Base-by-base conservation (phyloP, 2,113 vertebrate genomes). In the Tragelaphus buxtoni region DNA sequence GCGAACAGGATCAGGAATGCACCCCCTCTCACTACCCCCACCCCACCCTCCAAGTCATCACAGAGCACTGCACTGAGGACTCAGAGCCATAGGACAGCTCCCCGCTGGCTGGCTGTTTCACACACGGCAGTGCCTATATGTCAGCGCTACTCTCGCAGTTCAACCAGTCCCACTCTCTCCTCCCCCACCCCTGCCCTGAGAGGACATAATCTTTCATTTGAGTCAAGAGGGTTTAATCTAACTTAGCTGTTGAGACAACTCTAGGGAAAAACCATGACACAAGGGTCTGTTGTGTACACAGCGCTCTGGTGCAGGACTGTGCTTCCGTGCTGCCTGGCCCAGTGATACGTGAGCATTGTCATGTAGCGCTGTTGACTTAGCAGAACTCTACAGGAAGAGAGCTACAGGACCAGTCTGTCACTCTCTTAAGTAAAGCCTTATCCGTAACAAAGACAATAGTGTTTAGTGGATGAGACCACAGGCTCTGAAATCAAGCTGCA, bases 51-150 rank as follows among this genome's bases (percentile, higher is more conserved):
- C 35, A 24, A 0, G 35, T 12, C 35, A 3, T 11, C 69, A 1
- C 20, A 10, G 69, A 3, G 69, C 35, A 0, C 35, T 0, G 20
- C 1, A 10, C 22, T 3, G 10, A 1, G 69, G 35, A 0, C 69
- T 20, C 35, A 1, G 35, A 7, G 69, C 35, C 20, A 2, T 11
- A 5, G 20, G 11, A 4, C 65, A 12, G 35, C 65, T 24, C 1
- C 69, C 35, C 5, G 20, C 65, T 0, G 8, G 69, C 69, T 7
- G 11, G 0, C 65, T 11, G 0, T n/a, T 13, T 12, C 20, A 12
- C 20, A 1, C 69, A 1, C 0, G 69, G 10, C 20, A 0, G 10
- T 24, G 69, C 69, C 10, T 22, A 0, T 12, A 3, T 0, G 65
- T 0, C 5, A 5, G 1, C 1, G 22, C 20, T 2, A 6, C 69